phyloP scores from a whole-genome alignment of 2,888 invertebrate species.

The Dioctria rufipes region DNA sequence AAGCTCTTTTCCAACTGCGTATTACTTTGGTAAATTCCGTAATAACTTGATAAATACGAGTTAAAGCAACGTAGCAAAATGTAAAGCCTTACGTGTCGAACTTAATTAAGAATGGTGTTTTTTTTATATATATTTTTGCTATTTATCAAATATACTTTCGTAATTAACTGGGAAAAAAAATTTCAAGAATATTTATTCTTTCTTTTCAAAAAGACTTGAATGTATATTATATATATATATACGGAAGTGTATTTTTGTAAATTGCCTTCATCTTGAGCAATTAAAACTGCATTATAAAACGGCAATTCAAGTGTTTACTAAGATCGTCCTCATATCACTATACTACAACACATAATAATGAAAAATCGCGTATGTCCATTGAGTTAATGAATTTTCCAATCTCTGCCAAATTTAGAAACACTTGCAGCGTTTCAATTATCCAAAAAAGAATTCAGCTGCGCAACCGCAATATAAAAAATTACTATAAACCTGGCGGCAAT shows the following conservation, averaged over 20 bases:
- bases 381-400: slow-evolving; percentile 43
- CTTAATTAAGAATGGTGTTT: too few relatives aligned
- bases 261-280: slow-evolving; percentile 2
- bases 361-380: slow-evolving; percentile 39
- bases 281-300: slow-evolving; percentile 29
- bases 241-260: not conserved
- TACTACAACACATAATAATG: not conserved
- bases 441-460: not conserved
- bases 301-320: slow-evolving; percentile 1
- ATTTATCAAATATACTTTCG: too few relatives aligned
- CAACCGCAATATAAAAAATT: slow-evolving; percentile 22
- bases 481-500: slow-evolving; percentile 44
- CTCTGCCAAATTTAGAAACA: slow-evolving; percentile 51
- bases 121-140: too few relatives aligned
- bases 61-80: too few relatives aligned
- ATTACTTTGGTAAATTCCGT: too few relatives aligned
- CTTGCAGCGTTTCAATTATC: slow-evolving; percentile 52
- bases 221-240: too few relatives aligned
- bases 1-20: too few relatives aligned
- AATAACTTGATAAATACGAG: too few relatives aligned
- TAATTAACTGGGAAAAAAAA: too few relatives aligned
- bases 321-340: not conserved
- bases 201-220: too few relatives aligned
- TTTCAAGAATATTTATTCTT: too few relatives aligned
- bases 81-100: too few relatives aligned